Percentiles rank a stretch among this genome's conserved stretches.
Evolutionary conservation across 37 sponge, comb jelly and placozoan species (phyloP).

Genomic region (Spongia lamella): DNA sequence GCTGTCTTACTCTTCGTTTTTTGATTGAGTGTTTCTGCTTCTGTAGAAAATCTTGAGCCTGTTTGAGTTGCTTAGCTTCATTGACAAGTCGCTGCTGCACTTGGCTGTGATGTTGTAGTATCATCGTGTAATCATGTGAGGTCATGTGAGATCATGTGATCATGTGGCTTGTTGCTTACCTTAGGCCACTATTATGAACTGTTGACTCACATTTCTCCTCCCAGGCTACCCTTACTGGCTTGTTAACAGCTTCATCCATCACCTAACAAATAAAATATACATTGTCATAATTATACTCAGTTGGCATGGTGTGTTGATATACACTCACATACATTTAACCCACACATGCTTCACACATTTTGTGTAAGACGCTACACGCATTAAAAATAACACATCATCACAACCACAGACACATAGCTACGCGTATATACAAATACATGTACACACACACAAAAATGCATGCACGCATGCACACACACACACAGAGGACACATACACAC

Average conservation of each 20-base stretch:
- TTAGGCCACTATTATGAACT: too few species aligned
- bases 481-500: conserved; percentile 3
- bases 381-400: background rate
- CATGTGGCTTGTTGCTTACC: too few species aligned
- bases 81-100: too few species aligned
- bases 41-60: too few species aligned
- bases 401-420: background rate
- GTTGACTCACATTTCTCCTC: too few species aligned
- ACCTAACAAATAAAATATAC: background rate
- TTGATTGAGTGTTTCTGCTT: too few species aligned
- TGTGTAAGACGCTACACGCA: background rate
- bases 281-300: background rate
- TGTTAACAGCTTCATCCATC: background rate
- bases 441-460: conserved; percentile 10
- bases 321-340: background rate
- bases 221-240: too few species aligned
- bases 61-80: too few species aligned
- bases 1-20: too few species aligned
- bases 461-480: conserved; percentile 20
- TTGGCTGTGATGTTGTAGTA: too few species aligned
- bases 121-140: too few species aligned
- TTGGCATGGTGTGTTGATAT: background rate
- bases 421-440: background rate
- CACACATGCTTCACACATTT: background rate
- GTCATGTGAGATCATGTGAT: too few species aligned